phyloP scores from a whole-genome alignment of 1,140 invertebrate genomes.

The Aphis gossypii region DNA sequence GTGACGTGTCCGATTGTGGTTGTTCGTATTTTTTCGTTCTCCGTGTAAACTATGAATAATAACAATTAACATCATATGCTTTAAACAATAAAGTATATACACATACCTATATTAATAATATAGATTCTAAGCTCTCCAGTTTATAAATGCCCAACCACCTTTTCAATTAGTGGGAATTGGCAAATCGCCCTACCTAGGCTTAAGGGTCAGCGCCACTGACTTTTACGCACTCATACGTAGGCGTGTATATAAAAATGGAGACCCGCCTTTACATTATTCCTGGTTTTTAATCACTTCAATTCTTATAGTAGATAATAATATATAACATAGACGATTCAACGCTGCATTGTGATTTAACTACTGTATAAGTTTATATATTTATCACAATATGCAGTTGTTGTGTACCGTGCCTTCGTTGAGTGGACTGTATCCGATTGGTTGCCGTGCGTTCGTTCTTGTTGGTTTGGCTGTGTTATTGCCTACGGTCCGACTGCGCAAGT shows the following conservation, averaged over 20 bases:
- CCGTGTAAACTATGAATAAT: not conserved
- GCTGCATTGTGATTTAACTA: not conserved
- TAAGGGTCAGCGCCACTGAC: not conserved
- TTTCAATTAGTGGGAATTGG: not conserved
- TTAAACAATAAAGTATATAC: not conserved
- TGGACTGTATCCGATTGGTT: too few relatives aligned
- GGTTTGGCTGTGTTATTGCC: too few relatives aligned
- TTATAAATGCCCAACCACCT: not conserved
- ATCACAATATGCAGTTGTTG: too few relatives aligned
- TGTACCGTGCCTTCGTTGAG: too few relatives aligned
- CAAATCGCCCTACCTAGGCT: not conserved
- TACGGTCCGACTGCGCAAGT: too few relatives aligned
- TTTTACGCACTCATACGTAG: not conserved
- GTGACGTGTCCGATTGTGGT: not conserved
- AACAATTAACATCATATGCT: not conserved
- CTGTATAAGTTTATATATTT: not conserved
- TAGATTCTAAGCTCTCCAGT: not conserved
- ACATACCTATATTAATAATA: not conserved
- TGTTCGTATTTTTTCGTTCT: not conserved
- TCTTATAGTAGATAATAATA: not conserved
- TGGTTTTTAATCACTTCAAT: not conserved
- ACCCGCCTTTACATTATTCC: not conserved
- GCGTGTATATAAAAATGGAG: not conserved
- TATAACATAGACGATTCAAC: not conserved
- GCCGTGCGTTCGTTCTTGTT: too few relatives aligned